Evolutionary conservation across 2,888 invertebrate genomes (phyloP), one percentile per base, ranked within the genome.

Genomic region (Coleophora flavipennella): DNA sequence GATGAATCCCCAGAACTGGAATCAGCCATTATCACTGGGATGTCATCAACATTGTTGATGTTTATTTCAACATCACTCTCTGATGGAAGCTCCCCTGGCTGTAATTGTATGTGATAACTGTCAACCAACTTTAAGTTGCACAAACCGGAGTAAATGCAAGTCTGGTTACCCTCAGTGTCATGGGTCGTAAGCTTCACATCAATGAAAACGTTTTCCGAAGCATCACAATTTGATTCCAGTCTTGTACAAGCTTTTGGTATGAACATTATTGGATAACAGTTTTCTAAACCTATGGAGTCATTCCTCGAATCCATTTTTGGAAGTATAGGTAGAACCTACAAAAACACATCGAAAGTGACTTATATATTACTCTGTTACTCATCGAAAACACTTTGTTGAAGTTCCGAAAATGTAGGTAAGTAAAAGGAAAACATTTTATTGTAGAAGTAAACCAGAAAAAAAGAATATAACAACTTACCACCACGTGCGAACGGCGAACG

Each of bases 121-220:
- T 76, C 74, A 31, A 76, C 55, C 0, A 81, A 44, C 43, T 79
- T 78, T 0, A 81, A 59, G 11, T 75, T 74, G 36, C 80, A 79
- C 33, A 66, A 67, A 1, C 81, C 81, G 2, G 57, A 58, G 49
- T 80, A 81, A 36, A 81, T 63, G 9, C 54, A 54, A 27, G 55
- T 62, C 9, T 65, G 54, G 20, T 72, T 72, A 13, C 77, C 77
- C 42, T 76, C 71, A 0, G 62, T 62, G 48, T 80, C 75, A 0
- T 59, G 57, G 0, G 78, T 64, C 1, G 67, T 62, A 25, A 81
- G 74, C 31, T 64, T 69, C 38, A 80, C 41, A 31, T 75, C 62
- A 33, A 80, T 68, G 41, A 67, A 74, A 6, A 80, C 64, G 43
- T 77, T 69, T 42, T 77, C 72, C 0, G 66, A 54, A 1, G 61